phyloP scores from a whole-genome alignment of 2,113 vertebrate species.

The Paedocypris sp. region DNA sequence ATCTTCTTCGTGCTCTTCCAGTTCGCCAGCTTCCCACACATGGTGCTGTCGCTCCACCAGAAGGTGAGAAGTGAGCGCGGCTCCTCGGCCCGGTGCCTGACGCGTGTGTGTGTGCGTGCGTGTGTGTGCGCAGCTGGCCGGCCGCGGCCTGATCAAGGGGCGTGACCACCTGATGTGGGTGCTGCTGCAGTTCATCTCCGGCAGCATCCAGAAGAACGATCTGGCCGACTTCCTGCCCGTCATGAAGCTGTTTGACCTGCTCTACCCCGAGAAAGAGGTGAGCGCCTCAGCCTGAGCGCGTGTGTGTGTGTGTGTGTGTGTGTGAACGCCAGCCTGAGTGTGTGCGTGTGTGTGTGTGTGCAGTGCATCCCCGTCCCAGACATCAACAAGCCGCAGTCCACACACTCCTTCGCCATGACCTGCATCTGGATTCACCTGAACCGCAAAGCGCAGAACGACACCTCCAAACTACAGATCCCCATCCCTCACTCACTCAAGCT shows the following conservation, averaged over 20 bases:
- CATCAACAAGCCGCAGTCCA: constrained; percentile 97
- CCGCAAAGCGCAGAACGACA: constrained; percentile 92
- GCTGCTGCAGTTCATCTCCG: constrained; percentile 94
- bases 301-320: background rate
- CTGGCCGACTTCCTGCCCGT: constrained; percentile 93
- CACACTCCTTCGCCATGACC: constrained; percentile 97
- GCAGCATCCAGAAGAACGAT: constrained; percentile 97
- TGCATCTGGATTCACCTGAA: constrained; percentile 99
- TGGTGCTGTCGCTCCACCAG: constrained; percentile 97
- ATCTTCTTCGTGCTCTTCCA: constrained; percentile 99
- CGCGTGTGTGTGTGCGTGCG: constrained; percentile 25
- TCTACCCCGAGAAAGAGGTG: constrained; percentile 97
- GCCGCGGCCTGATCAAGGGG: constrained; percentile 94
- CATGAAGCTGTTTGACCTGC: constrained; percentile 97
- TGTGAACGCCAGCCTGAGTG: background rate
- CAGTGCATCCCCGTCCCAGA: constrained; percentile 96
- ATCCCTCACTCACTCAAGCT: constrained; percentile 95
- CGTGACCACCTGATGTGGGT: constrained; percentile 99
- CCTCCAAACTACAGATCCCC: constrained; percentile 92
- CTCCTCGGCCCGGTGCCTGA: constrained; percentile 16
- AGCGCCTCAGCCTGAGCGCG: background rate
- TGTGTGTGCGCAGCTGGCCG: constrained; percentile 78
- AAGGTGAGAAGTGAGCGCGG: constrained; percentile 65
- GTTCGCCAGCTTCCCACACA: constrained; percentile 98
- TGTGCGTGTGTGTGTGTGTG: background rate